phyloP scores from a whole-genome alignment of 2,797 vertebrate species.

The Hipposideros larvatus region DNA sequence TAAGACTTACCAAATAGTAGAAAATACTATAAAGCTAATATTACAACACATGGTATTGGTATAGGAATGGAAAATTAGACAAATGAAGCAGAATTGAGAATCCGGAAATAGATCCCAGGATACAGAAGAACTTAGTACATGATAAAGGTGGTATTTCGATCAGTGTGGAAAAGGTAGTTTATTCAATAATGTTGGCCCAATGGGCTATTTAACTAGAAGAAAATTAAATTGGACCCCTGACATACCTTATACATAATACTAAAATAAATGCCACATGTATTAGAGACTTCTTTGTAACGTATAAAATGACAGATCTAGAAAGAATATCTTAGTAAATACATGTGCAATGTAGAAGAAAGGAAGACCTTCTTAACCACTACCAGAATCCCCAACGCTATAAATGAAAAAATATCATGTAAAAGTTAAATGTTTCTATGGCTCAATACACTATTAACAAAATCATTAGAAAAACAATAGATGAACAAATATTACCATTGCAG shows the following conservation, averaged over 20 bases:
- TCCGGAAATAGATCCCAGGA: conserved; percentile 30
- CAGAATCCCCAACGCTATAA: background rate
- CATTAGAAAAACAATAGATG: background rate
- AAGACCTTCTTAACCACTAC: background rate
- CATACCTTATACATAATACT: background rate
- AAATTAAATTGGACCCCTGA: conserved; percentile 38
- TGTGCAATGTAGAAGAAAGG: background rate
- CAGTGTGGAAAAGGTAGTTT: background rate
- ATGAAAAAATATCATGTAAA: background rate
- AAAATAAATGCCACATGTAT: conserved; percentile 46
- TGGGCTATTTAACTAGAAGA: background rate
- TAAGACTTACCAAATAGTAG: background rate
- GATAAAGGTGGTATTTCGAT: background rate
- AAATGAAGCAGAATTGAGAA: background rate
- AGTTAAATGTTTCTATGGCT: background rate
- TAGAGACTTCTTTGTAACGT: background rate
- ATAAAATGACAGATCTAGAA: background rate
- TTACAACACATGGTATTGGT: background rate
- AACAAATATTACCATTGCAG: background rate
- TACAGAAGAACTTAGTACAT: background rate
- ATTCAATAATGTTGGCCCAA: conserved; percentile 1
- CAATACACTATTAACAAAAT: conserved; percentile 11
- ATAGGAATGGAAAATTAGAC: background rate
- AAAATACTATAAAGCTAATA: background rate
- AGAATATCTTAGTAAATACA: background rate